phyloP scores from a whole-genome alignment of 2,797 vertebrate genomes.

The Masticophis lateralis region DNA sequence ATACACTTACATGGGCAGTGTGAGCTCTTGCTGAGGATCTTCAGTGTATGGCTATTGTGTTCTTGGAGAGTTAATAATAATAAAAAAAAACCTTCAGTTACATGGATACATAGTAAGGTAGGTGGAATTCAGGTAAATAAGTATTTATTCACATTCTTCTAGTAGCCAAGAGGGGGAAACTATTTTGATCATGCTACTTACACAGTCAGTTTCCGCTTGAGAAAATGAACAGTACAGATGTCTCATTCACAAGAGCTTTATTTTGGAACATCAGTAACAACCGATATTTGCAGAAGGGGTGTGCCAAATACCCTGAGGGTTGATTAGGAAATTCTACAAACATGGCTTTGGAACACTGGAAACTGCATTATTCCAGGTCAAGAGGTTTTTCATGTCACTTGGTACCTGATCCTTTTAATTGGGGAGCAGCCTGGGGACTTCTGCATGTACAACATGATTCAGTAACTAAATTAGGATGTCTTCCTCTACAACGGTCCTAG shows the following conservation, averaged over 20 bases:
- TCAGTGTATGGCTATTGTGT: slow-evolving; percentile 62
- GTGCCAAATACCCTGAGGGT: slow-evolving; percentile 33
- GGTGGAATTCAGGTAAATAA: slow-evolving; percentile 34
- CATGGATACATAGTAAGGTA: slow-evolving; percentile 16
- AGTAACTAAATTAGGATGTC: background rate
- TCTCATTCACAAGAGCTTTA: slow-evolving; percentile 35
- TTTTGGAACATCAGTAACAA: slow-evolving; percentile 19
- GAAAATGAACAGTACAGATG: slow-evolving; percentile 42
- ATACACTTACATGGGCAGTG: slow-evolving; percentile 65
- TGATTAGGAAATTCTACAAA: background rate
- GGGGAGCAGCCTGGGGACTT: slow-evolving; percentile 1
- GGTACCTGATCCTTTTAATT: background rate
- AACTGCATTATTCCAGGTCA: background rate
- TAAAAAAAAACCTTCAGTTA: slow-evolving; percentile 58
- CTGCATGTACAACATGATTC: slow-evolving; percentile 8
- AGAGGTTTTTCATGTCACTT: background rate
- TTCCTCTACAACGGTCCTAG: background rate
- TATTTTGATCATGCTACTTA: slow-evolving; percentile 36
- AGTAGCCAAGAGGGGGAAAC: slow-evolving; percentile 22
- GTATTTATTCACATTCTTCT: slow-evolving; percentile 33
- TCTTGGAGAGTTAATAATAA: slow-evolving; percentile 60
- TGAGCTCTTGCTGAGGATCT: slow-evolving; percentile 65
- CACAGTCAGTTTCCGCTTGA: slow-evolving; percentile 32
- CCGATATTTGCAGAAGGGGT: slow-evolving; percentile 29
- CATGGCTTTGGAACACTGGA: background rate